phyloP scores from a whole-genome alignment of 92 coral and sea anemone genomes.

The Actinostola sp. region DNA sequence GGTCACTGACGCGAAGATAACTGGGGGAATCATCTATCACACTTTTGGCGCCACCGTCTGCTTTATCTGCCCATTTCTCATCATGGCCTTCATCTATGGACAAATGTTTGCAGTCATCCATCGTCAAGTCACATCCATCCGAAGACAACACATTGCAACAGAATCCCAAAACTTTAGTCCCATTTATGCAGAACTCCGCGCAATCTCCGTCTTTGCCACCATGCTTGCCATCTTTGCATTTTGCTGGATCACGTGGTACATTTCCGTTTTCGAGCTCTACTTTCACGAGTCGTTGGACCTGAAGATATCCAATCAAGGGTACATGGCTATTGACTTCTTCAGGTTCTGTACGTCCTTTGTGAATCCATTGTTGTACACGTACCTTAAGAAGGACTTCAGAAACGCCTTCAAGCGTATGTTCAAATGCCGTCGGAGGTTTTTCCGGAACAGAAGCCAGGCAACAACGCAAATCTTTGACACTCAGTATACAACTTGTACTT shows the following conservation, averaged over 20 bases:
- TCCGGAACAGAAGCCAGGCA: slow-evolving; percentile 5
- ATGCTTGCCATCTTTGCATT: slow-evolving; percentile 87
- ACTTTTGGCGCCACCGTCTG: slow-evolving; percentile 64
- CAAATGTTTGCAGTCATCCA: slow-evolving; percentile 90
- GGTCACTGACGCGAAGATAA: slow-evolving; percentile 38
- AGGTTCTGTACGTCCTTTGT: slow-evolving; percentile 85
- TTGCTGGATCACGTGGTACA: slow-evolving; percentile 94
- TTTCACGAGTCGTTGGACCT: slow-evolving; percentile 52
- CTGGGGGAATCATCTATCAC: slow-evolving; percentile 69
- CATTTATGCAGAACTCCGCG: slow-evolving; percentile 78
- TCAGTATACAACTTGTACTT: slow-evolving; percentile 9
- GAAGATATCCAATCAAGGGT: slow-evolving; percentile 45
- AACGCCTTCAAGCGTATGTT: slow-evolving; percentile 47
- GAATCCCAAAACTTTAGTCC: slow-evolving; percentile 53
- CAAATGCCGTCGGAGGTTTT: neutral
- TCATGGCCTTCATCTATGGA: slow-evolving; percentile 75
- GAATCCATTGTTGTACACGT: slow-evolving; percentile 88
- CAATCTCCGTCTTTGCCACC: slow-evolving; percentile 82
- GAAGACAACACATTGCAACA: slow-evolving; percentile 58
- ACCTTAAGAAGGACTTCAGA: slow-evolving; percentile 89
- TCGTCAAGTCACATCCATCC: slow-evolving; percentile 72
- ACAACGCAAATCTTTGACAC: slow-evolving; percentile 14
- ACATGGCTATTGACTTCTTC: slow-evolving; percentile 82
- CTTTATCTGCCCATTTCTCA: slow-evolving; percentile 66
- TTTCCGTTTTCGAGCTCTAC: slow-evolving; percentile 63